Evolutionary conservation across 2,113 vertebrate genomes (phyloP).

Genomic region (Equus przewalskii): DNA sequence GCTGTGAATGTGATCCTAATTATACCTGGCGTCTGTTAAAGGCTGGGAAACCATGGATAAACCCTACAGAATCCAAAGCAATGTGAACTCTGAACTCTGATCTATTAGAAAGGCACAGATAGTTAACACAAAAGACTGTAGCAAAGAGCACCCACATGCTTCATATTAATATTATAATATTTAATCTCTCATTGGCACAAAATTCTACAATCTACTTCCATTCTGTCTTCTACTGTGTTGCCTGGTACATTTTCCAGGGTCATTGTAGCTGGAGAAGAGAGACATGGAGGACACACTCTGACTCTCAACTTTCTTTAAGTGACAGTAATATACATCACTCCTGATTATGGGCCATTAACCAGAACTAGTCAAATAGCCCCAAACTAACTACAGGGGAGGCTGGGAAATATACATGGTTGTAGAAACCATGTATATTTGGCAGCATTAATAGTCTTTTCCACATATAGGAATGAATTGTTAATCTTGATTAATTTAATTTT

Average conservation of each 20-base stretch:
- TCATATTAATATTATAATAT: background rate
- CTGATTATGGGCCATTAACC: background rate
- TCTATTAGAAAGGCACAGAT: background rate
- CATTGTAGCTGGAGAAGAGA: background rate
- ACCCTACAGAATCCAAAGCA: background rate
- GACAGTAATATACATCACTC: background rate
- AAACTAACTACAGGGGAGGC: background rate
- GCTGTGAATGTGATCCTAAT: background rate
- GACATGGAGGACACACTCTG: background rate
- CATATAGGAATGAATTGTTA: background rate
- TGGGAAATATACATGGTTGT: background rate
- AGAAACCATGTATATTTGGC: background rate
- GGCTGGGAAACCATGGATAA: background rate
- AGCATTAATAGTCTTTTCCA: background rate
- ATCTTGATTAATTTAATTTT: slow-evolving; percentile 12
- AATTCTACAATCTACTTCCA: background rate
- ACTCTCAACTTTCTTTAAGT: background rate
- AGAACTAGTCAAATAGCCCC: background rate
- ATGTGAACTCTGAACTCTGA: background rate
- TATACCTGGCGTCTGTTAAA: background rate
- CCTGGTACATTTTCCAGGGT: background rate
- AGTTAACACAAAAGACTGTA: background rate
- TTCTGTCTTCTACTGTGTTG: background rate
- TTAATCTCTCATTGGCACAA: background rate
- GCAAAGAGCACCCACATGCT: background rate